Evolutionary conservation across 2,113 vertebrate genomes (phyloP).

Genomic region (Gnathonemus longibarbis): DNA sequence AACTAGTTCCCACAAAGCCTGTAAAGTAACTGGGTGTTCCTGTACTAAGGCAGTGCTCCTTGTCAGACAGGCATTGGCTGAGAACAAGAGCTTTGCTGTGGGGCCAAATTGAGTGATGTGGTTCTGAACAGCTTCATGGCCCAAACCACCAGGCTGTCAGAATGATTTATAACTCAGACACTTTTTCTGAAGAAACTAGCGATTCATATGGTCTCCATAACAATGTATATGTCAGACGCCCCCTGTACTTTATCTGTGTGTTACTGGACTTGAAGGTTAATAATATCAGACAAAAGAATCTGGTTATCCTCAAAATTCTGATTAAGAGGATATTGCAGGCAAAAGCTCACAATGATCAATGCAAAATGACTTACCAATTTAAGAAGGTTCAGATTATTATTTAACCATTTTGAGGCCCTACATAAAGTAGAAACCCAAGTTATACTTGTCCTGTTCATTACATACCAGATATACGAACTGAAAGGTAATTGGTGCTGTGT

Average conservation of each 20-base stretch:
- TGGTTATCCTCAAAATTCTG: conserved; percentile 25
- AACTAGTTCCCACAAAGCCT: background rate
- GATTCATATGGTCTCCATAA: background rate
- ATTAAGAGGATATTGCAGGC: background rate
- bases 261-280: background rate
- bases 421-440: background rate
- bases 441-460: background rate
- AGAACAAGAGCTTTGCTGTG: background rate
- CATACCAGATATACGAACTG: background rate
- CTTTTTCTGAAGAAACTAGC: conserved; percentile 56
- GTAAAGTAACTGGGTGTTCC: background rate
- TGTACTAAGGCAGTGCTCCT: background rate
- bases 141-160: conserved; percentile 58
- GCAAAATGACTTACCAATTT: background rate
- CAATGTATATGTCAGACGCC: background rate
- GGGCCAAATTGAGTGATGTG: background rate
- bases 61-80: background rate
- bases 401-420: background rate
- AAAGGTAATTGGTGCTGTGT: background rate
- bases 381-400: conserved; percentile 45
- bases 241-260: background rate
- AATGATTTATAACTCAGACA: conserved; percentile 59
- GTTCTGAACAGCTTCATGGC: conserved; percentile 43
- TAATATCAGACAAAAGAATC: background rate
- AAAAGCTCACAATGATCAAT: conserved; percentile 38